Percentiles rank a stretch among this genome's conserved stretches.
phyloP scores from a whole-genome alignment of 2,113 vertebrate genomes.

The Eubucco bourcierii region DNA sequence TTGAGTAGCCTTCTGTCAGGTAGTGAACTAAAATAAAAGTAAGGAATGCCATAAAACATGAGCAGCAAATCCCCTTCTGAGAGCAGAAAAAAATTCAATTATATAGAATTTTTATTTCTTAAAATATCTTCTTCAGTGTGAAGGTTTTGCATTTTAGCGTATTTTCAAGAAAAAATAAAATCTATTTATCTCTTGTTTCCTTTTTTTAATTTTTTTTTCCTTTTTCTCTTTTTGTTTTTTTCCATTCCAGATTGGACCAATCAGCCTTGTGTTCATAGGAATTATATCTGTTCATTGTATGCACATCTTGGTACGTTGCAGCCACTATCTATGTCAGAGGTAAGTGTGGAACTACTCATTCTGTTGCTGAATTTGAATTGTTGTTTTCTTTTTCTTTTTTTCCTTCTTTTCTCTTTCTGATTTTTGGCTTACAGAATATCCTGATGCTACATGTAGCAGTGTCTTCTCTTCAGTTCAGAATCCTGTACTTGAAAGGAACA shows the following conservation, averaged over 20 bases:
- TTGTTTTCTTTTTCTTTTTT: not conserved
- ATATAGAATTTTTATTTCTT: not conserved
- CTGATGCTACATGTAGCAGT: not conserved
- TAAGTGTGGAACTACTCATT: slow-evolving; percentile 74
- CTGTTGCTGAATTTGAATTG: slow-evolving; percentile 13
- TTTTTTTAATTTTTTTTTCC: not conserved
- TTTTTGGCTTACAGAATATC: not conserved
- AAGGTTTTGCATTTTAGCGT: not conserved
- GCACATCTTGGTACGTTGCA: slow-evolving; percentile 90
- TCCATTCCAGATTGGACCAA: slow-evolving; percentile 79
- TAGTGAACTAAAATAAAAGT: not conserved
- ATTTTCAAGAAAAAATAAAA: not conserved
- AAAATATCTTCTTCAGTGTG: not conserved
- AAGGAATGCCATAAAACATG: not conserved
- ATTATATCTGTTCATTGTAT: slow-evolving; percentile 88
- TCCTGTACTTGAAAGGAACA: not conserved
- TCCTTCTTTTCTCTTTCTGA: not conserved
- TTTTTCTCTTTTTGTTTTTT: not conserved
- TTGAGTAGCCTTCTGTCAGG: not conserved
- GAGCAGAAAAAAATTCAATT: not conserved
- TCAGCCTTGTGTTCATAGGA: slow-evolving; percentile 87
- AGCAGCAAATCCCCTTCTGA: not conserved
- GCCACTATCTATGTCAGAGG: slow-evolving; percentile 86
- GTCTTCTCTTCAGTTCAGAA: not conserved
- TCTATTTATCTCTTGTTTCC: not conserved